A percentile compares a stretch with the other conserved stretches of the same genome.
These are phyloP conservation scores for Drosophila meridiana DNA, from an alignment of 2,888 invertebrate species.

Conservation along the genomic window DNA sequence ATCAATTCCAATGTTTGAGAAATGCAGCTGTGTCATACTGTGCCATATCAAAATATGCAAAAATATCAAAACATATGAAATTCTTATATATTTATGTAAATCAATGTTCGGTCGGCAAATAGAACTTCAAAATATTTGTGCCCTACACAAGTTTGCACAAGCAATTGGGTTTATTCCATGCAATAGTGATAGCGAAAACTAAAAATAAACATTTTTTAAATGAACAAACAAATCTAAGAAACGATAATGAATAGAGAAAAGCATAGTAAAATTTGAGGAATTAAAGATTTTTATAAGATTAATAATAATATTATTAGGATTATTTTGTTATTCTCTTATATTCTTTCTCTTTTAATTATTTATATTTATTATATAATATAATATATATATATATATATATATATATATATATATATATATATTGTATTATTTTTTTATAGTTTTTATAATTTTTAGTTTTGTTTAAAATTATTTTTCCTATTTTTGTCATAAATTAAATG, in stretches of 20 bases:
- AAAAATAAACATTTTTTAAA: background rate
- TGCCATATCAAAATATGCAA: slow-evolving; percentile 47
- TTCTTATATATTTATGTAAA: slow-evolving; percentile 35
- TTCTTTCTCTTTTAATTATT: no score
- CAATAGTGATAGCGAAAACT: background rate
- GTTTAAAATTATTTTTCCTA: no score
- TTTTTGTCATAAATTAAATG: no score
- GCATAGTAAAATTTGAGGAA: no score
- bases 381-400: no score
- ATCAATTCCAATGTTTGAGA: slow-evolving; percentile 50
- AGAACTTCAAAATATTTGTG: slow-evolving; percentile 30
- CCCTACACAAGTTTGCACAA: slow-evolving; percentile 35
- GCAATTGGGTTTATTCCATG: slow-evolving; percentile 4
- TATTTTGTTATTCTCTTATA: no score
- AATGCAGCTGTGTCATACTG: slow-evolving; percentile 53
- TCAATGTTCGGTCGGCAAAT: slow-evolving; percentile 48
- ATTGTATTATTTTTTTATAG: background rate
- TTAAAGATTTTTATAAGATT: background rate
- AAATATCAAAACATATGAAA: slow-evolving; percentile 29
- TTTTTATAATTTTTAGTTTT: no score
- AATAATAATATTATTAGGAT: background rate
- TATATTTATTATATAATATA: background rate
- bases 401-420: no score
- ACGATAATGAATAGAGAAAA: background rate
- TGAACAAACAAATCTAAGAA: background rate